Percentiles rank a stretch among this genome's conserved stretches.
phyloP scores from a whole-genome alignment of 2,113 vertebrate species.

The Phalacrocorax aristotelis region DNA sequence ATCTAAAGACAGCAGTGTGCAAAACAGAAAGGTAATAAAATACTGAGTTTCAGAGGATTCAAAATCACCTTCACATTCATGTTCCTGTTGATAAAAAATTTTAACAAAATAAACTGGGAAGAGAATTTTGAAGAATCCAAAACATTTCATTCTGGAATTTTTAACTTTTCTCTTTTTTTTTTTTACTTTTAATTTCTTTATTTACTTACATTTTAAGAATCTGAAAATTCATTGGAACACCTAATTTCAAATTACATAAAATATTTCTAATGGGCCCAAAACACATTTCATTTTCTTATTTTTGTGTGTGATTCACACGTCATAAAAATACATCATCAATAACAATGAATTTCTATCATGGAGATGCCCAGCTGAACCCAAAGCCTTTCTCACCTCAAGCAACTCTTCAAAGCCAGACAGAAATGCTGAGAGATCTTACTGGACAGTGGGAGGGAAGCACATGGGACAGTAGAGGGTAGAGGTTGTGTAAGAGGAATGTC shows the following conservation, averaged over 20 bases:
- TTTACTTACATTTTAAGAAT: not conserved
- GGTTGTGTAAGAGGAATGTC: not conserved
- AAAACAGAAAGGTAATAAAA: not conserved
- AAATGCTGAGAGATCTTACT: not conserved
- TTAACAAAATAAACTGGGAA: not conserved
- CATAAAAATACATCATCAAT: not conserved
- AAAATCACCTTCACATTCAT: not conserved
- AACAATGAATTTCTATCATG: rapidly evolving
- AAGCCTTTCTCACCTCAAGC: not conserved
- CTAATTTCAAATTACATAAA: not conserved
- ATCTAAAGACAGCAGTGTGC: not conserved
- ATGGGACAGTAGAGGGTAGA: not conserved
- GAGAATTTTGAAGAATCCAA: not conserved
- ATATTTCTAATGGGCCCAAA: not conserved
- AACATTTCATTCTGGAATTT: not conserved
- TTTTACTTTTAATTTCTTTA: not conserved
- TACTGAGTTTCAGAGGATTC: not conserved
- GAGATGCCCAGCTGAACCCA: not conserved
- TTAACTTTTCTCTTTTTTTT: not conserved
- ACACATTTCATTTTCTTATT: not conserved
- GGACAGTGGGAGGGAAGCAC: rapidly evolving
- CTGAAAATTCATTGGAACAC: not conserved
- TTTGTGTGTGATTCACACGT: not conserved
- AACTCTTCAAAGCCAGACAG: not conserved
- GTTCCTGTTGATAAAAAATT: not conserved